phyloP scores from a whole-genome alignment of 2,797 vertebrate species.

The Melanotaenia trifasciata region DNA sequence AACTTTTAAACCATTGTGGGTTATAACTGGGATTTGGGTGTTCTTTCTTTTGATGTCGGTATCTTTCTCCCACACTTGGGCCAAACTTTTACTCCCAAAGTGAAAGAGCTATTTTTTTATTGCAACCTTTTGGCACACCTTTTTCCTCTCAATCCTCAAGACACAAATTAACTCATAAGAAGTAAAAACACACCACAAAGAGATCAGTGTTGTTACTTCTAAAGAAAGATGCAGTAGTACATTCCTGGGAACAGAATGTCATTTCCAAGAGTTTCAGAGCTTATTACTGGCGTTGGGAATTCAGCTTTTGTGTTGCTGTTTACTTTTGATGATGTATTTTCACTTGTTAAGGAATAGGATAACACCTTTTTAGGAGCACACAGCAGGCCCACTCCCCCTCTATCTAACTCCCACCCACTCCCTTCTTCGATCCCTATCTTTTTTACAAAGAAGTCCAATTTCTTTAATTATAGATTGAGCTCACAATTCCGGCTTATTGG shows the following conservation, averaged over 20 bases:
- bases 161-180: constrained; percentile 72
- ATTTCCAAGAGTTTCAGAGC: constrained; percentile 63
- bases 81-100: constrained; percentile 56
- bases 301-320: constrained; percentile 55
- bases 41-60: constrained; percentile 55
- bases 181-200: constrained; percentile 50
- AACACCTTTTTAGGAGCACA: constrained; percentile 58
- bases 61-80: constrained; percentile 41
- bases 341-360: constrained; percentile 64
- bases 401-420: constrained; percentile 22
- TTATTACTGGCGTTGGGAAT: constrained; percentile 72
- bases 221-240: constrained; percentile 56
- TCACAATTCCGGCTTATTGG: constrained; percentile 60
- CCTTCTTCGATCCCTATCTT: constrained; percentile 24
- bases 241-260: constrained; percentile 52
- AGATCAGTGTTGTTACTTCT: constrained; percentile 48
- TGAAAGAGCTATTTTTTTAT: constrained; percentile 53
- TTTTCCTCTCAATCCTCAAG: constrained; percentile 60
- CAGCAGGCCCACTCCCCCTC: constrained; percentile 40
- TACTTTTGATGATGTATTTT: constrained; percentile 75
- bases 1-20: constrained; percentile 36
- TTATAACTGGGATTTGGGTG: constrained; percentile 61
- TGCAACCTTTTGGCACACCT: constrained; percentile 67
- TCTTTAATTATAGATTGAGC: constrained; percentile 74
- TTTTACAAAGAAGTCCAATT: constrained; percentile 42